phyloP scores from a whole-genome alignment of 1,140 invertebrate species.

The Helicoverpa zea region DNA sequence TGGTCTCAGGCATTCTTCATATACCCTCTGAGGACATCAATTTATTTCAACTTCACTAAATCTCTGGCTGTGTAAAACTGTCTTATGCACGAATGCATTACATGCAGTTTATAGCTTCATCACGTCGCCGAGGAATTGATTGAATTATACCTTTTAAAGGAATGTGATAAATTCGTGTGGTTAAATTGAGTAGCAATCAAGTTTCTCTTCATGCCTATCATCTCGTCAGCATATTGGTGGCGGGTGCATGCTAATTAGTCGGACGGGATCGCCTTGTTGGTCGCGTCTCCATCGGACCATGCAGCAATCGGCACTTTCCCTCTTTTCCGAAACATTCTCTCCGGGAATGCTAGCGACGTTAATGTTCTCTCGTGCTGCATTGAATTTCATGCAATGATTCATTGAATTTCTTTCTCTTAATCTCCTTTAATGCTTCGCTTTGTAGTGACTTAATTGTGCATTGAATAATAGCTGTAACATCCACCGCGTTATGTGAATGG shows the following conservation, averaged over 20 bases:
- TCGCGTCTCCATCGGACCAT: constrained; percentile 59
- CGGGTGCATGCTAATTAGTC: constrained; percentile 43
- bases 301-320: constrained; percentile 65
- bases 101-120: constrained; percentile 9
- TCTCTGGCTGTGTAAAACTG: constrained; percentile 19
- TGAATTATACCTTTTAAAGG: constrained; percentile 5
- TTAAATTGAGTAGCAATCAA: constrained; percentile 33
- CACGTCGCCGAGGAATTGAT: constrained; percentile 3
- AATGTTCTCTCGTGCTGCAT: constrained; percentile 52
- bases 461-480: constrained; percentile 39
- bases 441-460: constrained; percentile 23
- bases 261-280: constrained; percentile 5
- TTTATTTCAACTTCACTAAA: constrained; percentile 34
- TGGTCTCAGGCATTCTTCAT: constrained; percentile 52
- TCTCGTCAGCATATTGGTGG: constrained; percentile 17
- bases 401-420: constrained; percentile 25
- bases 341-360: constrained; percentile 46
- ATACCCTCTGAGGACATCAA: constrained; percentile 44
- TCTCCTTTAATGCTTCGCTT: constrained; percentile 8
- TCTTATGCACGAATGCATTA: neutral
- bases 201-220: constrained; percentile 37
- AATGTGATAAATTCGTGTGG: constrained; percentile 18
- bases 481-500: neutral
- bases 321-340: constrained; percentile 66
- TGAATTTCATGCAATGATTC: constrained; percentile 43